Conservation (phyloP, 2,888 invertebrate species). For the Cryptocheilus praepositus region DNA sequence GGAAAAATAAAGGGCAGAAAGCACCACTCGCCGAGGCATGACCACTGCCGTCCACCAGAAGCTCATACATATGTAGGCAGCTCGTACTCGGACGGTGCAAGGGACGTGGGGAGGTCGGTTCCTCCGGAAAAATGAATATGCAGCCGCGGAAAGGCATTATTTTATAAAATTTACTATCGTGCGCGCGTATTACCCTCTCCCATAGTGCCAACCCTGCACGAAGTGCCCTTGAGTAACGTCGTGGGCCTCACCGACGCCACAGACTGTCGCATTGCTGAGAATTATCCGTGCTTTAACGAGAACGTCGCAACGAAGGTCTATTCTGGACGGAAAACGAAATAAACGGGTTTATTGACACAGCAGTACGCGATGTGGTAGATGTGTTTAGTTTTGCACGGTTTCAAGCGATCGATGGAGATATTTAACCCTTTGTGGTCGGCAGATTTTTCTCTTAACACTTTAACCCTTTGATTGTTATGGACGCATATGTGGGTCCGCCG, state of each 20-base stretch:
- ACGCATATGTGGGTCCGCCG: too few relatives aligned
- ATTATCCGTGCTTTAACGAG: conserved; percentile 7
- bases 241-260: too few relatives aligned
- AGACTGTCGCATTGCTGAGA: background rate
- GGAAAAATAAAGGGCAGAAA: conserved; percentile 55
- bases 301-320: background rate
- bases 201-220: conserved; percentile 4
- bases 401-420: too few relatives aligned
- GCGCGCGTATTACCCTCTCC: conserved; percentile 40
- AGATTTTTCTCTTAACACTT: too few relatives aligned
- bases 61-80: conserved; percentile 69
- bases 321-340: too few relatives aligned
- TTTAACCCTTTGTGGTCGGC: too few relatives aligned
- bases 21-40: conserved; percentile 62
- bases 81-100: conserved; percentile 27
- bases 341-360: too few relatives aligned
- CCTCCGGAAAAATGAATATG: conserved; percentile 71
- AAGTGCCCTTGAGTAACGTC: too few relatives aligned
- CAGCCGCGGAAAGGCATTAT: conserved; percentile 61
- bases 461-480: too few relatives aligned
- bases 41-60: conserved; percentile 57
- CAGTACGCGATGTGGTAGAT: too few relatives aligned
- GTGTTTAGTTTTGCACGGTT: too few relatives aligned
- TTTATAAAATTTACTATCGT: conserved; percentile 62
- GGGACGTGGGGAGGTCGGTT: conserved; percentile 40